Evolutionary conservation across 2,888 invertebrate genomes (phyloP), one percentile per base, ranked within the genome.

Genomic region (Pharmacophagus antenor): DNA sequence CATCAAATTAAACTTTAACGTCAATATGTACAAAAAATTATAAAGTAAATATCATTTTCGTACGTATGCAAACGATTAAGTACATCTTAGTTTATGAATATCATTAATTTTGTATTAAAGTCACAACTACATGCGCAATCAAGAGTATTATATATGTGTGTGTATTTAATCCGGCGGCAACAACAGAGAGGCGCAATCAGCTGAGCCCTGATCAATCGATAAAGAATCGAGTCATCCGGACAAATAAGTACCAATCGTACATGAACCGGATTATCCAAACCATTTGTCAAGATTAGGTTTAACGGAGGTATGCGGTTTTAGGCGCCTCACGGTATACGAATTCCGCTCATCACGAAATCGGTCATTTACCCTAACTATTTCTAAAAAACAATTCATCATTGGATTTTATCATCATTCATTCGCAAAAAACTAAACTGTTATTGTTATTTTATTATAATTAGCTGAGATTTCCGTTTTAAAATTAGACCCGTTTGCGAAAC

Each of bases 221-320:
- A 88, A 90, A 87, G 85, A 88, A 86, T 84, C 77, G 81, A 79
- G 77, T 79, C 80, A 77, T 75, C 79, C 78, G 79, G 83, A 84
- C 84, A 80, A 85, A 84, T 81, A 82, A 77, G 71, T 77, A 74
- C 71, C 79, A 74, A 76, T 74, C 75, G 70, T 71, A 63, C 72
- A 66, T 71, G 72, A 70, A 71, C 65, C 74, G 88, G 89, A 89
- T 90, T 77, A 89, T 88, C 90, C 78, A 70, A 62, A 79, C 83
- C 87, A 89, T 90, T 90, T 89, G 88, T 90, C 89, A 89, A 83
- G 88, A 89, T 89, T 87, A 88, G 75, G 78, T 80, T 80, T 79
- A 81, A 63, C 65, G 70, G 73, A 72, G 71, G 63, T 61, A 56
- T 58, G 58, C 58, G 58, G 49, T 42, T 51, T 41, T 18, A 55